A percentile compares a stretch with the other conserved stretches of the same genome.
These are phyloP conservation scores for Acromyrmex heyeri DNA, from an alignment of 1,140 invertebrate species.

Conservation along the genomic window DNA sequence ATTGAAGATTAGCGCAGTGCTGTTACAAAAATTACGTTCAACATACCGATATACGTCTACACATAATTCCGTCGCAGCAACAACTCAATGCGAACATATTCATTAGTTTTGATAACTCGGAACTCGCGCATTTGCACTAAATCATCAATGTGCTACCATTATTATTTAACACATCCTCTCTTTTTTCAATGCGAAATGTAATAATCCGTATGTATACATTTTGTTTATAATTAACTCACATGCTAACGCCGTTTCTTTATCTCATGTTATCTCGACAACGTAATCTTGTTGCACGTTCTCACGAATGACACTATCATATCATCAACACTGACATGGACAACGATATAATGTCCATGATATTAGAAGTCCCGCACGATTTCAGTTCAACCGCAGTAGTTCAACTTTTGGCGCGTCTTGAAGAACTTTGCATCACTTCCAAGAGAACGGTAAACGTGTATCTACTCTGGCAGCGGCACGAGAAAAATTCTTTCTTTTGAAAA, in stretches of 20 bases:
- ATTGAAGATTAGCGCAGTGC: constrained; percentile 1
- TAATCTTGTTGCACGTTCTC: background rate
- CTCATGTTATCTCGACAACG: background rate
- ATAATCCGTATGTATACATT: background rate
- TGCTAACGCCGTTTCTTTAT: background rate
- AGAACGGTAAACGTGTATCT: background rate
- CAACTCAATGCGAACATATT: background rate
- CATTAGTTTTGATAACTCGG: background rate
- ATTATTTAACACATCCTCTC: background rate
- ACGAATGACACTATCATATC: background rate
- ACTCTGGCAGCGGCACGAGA: background rate
- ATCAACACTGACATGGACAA: background rate
- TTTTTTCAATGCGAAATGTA: background rate
- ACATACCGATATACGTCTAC: background rate
- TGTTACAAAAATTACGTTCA: background rate
- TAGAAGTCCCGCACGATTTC: background rate
- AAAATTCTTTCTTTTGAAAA: background rate
- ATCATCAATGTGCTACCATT: background rate
- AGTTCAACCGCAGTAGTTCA: background rate
- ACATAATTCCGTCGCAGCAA: background rate
- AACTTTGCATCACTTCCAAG: constrained; percentile 15
- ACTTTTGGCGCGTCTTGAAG: constrained; percentile 1
- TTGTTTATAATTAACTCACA: constrained; percentile 25
- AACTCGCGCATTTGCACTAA: background rate
- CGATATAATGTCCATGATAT: background rate